Percentiles rank a stretch among this genome's conserved stretches.
Evolutionary conservation across 2,888 invertebrate species (phyloP).

Genomic region (Lissonota sp.): DNA sequence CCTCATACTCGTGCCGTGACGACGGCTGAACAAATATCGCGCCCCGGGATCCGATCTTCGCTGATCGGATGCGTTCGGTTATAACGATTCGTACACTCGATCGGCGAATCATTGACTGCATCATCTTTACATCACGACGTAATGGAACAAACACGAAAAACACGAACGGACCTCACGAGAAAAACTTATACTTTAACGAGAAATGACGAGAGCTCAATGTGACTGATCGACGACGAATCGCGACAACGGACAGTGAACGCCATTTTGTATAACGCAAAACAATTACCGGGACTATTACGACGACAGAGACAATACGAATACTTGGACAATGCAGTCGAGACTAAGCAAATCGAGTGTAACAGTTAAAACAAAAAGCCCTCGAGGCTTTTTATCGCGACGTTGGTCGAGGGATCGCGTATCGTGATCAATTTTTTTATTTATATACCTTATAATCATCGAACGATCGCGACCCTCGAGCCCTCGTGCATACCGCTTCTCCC

Average conservation of each 20-base stretch:
- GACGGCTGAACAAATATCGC: conserved; percentile 46
- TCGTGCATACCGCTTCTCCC: conserved; percentile 50
- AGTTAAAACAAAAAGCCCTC: conserved; percentile 46
- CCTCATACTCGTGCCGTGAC: conserved; percentile 50
- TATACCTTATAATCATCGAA: conserved; percentile 12
- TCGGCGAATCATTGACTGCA: conserved; percentile 3
- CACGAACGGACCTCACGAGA: conserved; percentile 11
- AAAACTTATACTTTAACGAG: conserved; percentile 38
- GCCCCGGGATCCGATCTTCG: conserved; percentile 32
- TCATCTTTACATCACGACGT: conserved; percentile 32
- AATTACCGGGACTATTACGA: conserved; percentile 38
- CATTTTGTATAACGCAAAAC: conserved; percentile 6
- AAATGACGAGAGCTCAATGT: conserved; percentile 40
- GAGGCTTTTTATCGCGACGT: conserved; percentile 39
- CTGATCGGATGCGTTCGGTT: conserved; percentile 37
- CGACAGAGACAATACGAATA: conserved; percentile 54
- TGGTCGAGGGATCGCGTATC: conserved; percentile 37
- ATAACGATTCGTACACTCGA: conserved; percentile 41
- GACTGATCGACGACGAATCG: conserved; percentile 41
- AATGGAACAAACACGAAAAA: conserved; percentile 16
- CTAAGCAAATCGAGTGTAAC: conserved; percentile 53
- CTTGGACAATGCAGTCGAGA: conserved; percentile 39
- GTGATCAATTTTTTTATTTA: conserved; percentile 29
- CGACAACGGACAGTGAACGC: conserved; percentile 33
- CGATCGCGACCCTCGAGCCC: conserved; percentile 57